phyloP scores from a whole-genome alignment of 2,888 invertebrate species.

The Oscheius sp. region DNA sequence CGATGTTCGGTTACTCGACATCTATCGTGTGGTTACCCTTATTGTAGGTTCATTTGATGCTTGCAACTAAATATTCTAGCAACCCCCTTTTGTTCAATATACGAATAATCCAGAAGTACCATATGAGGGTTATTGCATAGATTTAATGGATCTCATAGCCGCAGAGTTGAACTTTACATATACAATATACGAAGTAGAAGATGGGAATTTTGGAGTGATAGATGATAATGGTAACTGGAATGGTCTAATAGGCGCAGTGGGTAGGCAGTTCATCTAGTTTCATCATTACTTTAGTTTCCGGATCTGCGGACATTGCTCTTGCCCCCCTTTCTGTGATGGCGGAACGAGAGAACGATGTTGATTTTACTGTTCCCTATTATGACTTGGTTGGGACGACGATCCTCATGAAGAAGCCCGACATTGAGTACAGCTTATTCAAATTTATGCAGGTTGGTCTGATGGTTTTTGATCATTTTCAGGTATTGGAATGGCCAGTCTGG shows the following conservation, averaged over 20 bases:
- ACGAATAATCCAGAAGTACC: slow-evolving; percentile 43
- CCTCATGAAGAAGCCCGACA: slow-evolving; percentile 88
- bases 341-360: slow-evolving; percentile 92
- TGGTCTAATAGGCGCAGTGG: slow-evolving; percentile 77
- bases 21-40: slow-evolving; percentile 63
- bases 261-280: slow-evolving; percentile 21
- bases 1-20: slow-evolving; percentile 56
- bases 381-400: slow-evolving; percentile 96
- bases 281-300: slow-evolving; percentile 41
- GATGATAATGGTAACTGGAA: slow-evolving; percentile 86
- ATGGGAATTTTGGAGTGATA: slow-evolving; percentile 87
- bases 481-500: slow-evolving; percentile 93
- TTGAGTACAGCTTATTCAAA: slow-evolving; percentile 91
- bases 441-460: slow-evolving; percentile 83
- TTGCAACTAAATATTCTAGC: slow-evolving; percentile 66
- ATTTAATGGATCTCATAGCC: slow-evolving; percentile 86
- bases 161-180: slow-evolving; percentile 87
- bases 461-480: slow-evolving; percentile 39
- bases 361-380: slow-evolving; percentile 95
- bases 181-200: slow-evolving; percentile 81
- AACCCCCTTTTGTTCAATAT: slow-evolving; percentile 74
- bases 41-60: slow-evolving; percentile 46
- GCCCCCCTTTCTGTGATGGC: slow-evolving; percentile 96
- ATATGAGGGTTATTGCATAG: slow-evolving; percentile 86
- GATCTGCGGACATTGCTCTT: slow-evolving; percentile 86